These are phyloP conservation scores for Pelobates fuscus DNA, from an alignment of 2,113 vertebrate species.

Conservation along the genomic window DNA sequence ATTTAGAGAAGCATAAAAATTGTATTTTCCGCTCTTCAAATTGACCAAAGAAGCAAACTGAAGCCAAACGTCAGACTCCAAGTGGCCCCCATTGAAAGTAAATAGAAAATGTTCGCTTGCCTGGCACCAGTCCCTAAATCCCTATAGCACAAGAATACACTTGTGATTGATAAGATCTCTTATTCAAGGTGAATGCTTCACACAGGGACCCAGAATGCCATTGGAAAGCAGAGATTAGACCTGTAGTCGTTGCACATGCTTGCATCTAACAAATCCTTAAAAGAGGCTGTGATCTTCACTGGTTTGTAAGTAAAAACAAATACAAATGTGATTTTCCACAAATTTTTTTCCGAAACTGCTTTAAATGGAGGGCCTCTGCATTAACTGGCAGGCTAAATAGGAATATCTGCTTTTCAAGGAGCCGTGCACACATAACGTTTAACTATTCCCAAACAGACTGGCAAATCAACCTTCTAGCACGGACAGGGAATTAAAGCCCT, in stretches of 20 bases:
- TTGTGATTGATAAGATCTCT: constrained; percentile 55
- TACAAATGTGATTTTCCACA: not conserved
- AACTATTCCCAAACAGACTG: too few species aligned
- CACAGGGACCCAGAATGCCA: constrained; percentile 25
- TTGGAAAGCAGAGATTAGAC: constrained; percentile 4
- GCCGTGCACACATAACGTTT: not conserved
- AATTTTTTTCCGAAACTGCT: not conserved
- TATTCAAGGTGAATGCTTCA: constrained; percentile 57
- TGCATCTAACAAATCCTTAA: not conserved
- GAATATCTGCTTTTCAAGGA: not conserved
- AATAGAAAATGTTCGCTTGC: not conserved
- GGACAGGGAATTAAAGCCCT: constrained; percentile 36
- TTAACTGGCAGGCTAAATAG: not conserved
- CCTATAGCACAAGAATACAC: constrained; percentile 7
- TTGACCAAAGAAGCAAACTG: not conserved
- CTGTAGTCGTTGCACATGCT: not conserved
- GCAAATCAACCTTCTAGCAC: not conserved
- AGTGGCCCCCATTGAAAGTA: not conserved
- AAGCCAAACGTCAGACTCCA: not conserved
- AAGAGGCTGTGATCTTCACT: not conserved
- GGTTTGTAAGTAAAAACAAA: not conserved
- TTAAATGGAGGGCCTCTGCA: not conserved
- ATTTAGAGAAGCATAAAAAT: too few species aligned
- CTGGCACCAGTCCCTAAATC: not conserved
- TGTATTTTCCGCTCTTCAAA: too few species aligned